Conservation (phyloP, 2,888 invertebrate species). For the Agrotis exclamationis region DNA sequence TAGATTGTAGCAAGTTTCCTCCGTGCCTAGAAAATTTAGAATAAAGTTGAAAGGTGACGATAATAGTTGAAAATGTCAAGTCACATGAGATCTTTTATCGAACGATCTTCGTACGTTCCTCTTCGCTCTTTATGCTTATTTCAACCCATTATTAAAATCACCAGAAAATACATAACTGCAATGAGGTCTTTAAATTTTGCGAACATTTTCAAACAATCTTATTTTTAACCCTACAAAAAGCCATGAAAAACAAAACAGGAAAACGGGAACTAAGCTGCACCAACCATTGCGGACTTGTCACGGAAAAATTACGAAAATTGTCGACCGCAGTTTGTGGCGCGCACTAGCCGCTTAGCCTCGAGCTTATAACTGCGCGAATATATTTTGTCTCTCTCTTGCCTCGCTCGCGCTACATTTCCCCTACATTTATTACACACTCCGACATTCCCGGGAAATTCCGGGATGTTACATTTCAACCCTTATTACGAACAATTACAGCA, state of each 20-base stretch:
- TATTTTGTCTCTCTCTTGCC: conserved; percentile 5
- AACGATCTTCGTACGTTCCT: too few species aligned
- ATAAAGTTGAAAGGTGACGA: too few species aligned
- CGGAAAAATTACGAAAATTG: neutral
- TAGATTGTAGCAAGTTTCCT: too few species aligned
- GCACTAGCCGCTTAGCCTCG: neutral
- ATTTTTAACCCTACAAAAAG: neutral
- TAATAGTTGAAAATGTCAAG: too few species aligned
- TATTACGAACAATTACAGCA: conserved; percentile 57
- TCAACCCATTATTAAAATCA: too few species aligned
- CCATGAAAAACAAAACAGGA: neutral
- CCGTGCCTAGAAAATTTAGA: too few species aligned
- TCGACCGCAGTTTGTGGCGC: neutral
- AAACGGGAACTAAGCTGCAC: neutral
- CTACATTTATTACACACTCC: conserved; percentile 32
- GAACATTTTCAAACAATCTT: neutral
- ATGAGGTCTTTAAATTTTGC: neutral
- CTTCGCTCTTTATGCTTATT: too few species aligned
- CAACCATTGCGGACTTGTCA: neutral
- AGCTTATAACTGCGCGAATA: neutral
- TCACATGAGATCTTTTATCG: too few species aligned
- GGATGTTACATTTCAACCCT: conserved; percentile 47
- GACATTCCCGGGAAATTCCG: conserved; percentile 37
- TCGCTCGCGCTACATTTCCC: neutral
- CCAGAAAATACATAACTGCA: too few species aligned